Evolutionary conservation across 2,113 vertebrate genomes (phyloP).

Genomic region (Acrocephalus kingi): DNA sequence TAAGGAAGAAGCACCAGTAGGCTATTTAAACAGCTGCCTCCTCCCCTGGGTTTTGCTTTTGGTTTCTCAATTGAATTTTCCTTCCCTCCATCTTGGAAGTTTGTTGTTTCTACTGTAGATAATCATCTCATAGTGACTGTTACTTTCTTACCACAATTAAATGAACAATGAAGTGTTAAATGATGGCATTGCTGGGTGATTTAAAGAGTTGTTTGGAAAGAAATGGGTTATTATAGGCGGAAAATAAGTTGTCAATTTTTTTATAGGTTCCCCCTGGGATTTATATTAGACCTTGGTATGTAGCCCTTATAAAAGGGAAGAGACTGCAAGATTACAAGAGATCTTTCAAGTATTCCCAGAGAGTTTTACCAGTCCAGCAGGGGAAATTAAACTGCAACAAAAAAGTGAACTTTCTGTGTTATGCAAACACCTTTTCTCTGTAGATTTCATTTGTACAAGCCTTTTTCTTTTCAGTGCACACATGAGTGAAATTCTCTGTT

Average conservation of each 20-base stretch:
- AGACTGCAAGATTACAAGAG: constrained; percentile 17
- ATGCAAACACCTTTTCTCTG: neutral
- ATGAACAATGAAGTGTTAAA: neutral
- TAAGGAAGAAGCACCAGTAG: neutral
- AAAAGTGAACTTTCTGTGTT: neutral
- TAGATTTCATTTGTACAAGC: neutral
- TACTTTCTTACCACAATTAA: neutral
- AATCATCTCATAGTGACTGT: neutral
- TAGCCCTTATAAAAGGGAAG: neutral
- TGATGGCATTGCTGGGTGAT: neutral
- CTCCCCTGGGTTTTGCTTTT: neutral
- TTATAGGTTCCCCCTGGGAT: neutral
- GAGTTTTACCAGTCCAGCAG: constrained; percentile 10
- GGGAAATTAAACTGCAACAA: constrained; percentile 21
- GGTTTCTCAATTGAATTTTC: constrained; percentile 8
- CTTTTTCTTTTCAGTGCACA: neutral
- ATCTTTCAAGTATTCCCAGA: constrained; percentile 30
- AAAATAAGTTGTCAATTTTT: neutral
- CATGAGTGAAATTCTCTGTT: neutral
- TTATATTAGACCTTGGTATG: neutral
- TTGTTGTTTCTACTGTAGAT: neutral
- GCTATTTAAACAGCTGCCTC: neutral
- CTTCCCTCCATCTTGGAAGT: neutral
- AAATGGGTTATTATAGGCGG: neutral
- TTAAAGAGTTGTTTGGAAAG: neutral